Conservation (phyloP, 2,888 invertebrate genomes). For the Cantharis lateralis region DNA sequence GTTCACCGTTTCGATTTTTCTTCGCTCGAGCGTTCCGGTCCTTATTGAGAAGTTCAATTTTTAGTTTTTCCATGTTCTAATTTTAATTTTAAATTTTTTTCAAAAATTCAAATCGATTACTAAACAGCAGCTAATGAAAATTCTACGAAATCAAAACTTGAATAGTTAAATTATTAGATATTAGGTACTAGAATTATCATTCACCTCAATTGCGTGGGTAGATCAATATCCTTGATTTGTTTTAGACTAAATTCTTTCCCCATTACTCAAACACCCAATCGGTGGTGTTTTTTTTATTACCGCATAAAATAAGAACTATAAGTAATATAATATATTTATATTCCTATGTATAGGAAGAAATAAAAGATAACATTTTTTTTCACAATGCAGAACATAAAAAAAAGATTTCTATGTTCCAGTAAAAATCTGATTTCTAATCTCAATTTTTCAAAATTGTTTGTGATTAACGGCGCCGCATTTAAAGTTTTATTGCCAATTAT, state of each 20-base stretch:
- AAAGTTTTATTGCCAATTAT: background rate
- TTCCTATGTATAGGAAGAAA: background rate
- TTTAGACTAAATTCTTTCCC: background rate
- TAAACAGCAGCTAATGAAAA: background rate
- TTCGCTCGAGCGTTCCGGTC: too few species aligned
- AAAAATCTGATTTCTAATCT: background rate
- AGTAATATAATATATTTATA: too few species aligned
- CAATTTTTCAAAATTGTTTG: background rate
- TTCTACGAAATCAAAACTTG: background rate
- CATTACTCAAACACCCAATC: background rate
- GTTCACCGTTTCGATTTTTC: too few species aligned
- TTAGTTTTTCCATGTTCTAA: too few species aligned
- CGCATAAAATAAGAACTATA: background rate
- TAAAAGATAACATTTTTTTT: background rate
- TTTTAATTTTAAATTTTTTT: too few species aligned
- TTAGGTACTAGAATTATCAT: background rate
- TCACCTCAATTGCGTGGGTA: background rate
- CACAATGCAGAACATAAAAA: background rate
- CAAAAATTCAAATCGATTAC: too few species aligned
- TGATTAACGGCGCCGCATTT: background rate
- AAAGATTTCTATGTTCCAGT: background rate
- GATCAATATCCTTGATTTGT: background rate
- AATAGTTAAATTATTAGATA: background rate
- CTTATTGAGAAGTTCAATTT: too few species aligned
- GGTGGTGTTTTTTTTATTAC: background rate